Conservation (phyloP, 2,113 vertebrate genomes). For the Bufo bufo region DNA sequence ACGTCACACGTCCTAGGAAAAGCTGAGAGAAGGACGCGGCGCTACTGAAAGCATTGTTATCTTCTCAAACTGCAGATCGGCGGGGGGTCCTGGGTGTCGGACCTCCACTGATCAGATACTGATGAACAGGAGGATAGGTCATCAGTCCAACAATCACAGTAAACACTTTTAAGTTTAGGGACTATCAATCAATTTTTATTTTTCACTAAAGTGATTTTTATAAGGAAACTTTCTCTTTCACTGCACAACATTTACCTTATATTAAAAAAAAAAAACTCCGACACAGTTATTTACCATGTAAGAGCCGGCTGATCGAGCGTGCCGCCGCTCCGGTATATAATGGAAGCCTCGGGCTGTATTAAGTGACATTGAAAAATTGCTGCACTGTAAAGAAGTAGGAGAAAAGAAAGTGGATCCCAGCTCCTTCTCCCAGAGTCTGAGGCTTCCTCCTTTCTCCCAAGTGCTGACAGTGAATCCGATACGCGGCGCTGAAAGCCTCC, state of each 20-base stretch:
- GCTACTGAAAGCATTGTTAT: too few relatives aligned
- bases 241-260: conserved; percentile 26
- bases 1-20: too few relatives aligned
- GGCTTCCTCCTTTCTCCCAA: neutral
- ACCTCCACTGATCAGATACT: too few relatives aligned
- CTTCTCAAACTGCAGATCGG: too few relatives aligned
- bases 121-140: too few relatives aligned
- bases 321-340: neutral
- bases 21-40: too few relatives aligned
- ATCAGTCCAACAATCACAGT: too few relatives aligned
- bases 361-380: conserved; percentile 36
- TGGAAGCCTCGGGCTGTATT: conserved; percentile 10
- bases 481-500: neutral
- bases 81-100: too few relatives aligned
- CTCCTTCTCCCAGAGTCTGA: neutral
- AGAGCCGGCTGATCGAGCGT: neutral
- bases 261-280: neutral
- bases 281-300: neutral
- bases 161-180: too few relatives aligned
- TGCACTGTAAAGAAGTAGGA: neutral
- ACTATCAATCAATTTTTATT: too few relatives aligned
- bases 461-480: neutral
- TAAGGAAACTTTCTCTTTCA: neutral
- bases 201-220: neutral
- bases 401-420: too few relatives aligned